Conservation (phyloP, 2,888 invertebrate species). For the Oxytorus armatus region DNA sequence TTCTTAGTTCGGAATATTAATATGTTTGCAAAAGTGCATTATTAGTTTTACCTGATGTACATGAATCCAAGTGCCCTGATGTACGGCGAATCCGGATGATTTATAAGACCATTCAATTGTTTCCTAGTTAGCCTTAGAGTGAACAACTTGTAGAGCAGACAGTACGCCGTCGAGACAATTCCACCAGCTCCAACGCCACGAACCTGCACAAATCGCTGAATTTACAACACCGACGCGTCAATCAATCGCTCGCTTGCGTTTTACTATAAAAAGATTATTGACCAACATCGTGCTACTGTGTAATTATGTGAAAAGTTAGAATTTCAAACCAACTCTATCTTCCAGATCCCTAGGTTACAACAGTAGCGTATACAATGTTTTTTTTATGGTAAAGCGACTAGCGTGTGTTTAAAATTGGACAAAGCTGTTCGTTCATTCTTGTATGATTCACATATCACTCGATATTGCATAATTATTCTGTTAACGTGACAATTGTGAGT, state of each 20-base stretch:
- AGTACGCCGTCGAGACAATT: constrained; percentile 99
- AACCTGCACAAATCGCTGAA: constrained; percentile 87
- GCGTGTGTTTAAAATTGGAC: background rate
- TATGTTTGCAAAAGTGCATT: no score
- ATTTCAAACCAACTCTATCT: constrained; percentile 45
- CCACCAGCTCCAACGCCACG: constrained; percentile 99
- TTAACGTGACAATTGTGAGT: no score
- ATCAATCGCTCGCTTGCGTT: constrained; percentile 70
- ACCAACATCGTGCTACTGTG: constrained; percentile 77
- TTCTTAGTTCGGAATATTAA: no score
- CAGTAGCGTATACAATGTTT: background rate
- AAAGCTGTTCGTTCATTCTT: no score
- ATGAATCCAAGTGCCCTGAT: constrained; percentile 97
- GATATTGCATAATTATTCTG: no score
- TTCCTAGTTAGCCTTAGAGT: constrained; percentile 98
- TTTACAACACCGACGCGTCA: constrained; percentile 76
- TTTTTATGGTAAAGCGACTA: background rate
- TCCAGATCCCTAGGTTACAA: constrained; percentile 7
- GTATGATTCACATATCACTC: no score
- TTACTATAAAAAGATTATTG: constrained; percentile 73
- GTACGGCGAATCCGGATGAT: constrained; percentile 98
- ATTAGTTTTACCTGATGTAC: constrained; percentile 88
- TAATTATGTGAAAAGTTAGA: constrained; percentile 67
- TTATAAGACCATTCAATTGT: constrained; percentile 97
- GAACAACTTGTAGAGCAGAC: constrained; percentile 98